A percentile compares a stretch with the other conserved stretches of the same genome.
These are phyloP conservation scores for chimpanzee (Pan troglodytes) DNA, from an alignment of 2,113 vertebrate genomes.

Conservation along the genomic window NHGRI_mPanTro3-v2.1_pri NC_072403.2:55784501-55785000, in stretches of 20 bases:
- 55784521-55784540: background rate
- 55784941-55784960: background rate
- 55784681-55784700: background rate
- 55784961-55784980: background rate
- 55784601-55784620: background rate
- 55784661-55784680: background rate
- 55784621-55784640: background rate
- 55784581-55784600: background rate
- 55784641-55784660: background rate
- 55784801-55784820: conserved; percentile 8
- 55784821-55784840: conserved; percentile 13
- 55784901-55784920: background rate
- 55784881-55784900: background rate
- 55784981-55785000: background rate
- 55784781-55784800: background rate
- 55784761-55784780: background rate
- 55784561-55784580: background rate
- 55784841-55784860: background rate
- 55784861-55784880: background rate
- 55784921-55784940: background rate
- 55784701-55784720: conserved; percentile 24
- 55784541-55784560: conserved; percentile 46
- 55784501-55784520: conserved; percentile 7
- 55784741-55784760: background rate
- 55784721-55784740: conserved; percentile 48